Percentiles rank a stretch among this genome's conserved stretches.
phyloP scores from a whole-genome alignment of 2,113 vertebrate species.

The Podiceps cristatus region DNA sequence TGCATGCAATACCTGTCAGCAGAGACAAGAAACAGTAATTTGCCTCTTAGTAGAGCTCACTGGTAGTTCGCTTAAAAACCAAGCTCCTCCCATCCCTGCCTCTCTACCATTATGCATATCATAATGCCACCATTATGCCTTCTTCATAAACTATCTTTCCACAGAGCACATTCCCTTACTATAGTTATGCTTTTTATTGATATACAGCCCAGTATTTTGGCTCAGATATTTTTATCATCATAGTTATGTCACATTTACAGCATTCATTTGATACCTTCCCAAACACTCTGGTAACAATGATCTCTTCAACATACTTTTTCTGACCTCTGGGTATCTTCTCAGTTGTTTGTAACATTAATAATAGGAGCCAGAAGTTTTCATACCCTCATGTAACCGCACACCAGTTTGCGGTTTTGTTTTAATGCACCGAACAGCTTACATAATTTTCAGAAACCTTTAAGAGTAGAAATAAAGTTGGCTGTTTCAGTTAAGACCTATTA shows the following conservation, averaged over 20 bases:
- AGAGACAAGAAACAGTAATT: neutral
- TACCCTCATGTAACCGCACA: neutral
- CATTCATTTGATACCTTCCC: neutral
- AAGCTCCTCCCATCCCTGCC: neutral
- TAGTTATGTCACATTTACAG: neutral
- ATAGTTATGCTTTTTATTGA: neutral
- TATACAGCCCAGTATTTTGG: neutral
- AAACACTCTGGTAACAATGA: neutral
- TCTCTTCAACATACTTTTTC: neutral
- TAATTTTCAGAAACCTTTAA: neutral
- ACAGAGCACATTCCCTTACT: neutral
- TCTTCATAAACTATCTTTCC: neutral
- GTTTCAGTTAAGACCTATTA: neutral
- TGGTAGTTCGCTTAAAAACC: neutral
- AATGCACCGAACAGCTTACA: neutral
- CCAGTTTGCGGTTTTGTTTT: neutral
- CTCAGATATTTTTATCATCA: neutral
- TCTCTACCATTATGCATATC: neutral
- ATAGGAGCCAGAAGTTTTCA: neutral
- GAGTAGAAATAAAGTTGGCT: neutral
- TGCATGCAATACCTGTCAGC: neutral
- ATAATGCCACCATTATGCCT: neutral
- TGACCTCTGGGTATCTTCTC: neutral
- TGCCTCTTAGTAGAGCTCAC: neutral
- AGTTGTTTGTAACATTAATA: neutral